Evolutionary conservation across 2,888 invertebrate species (phyloP).

Genomic region (Ophion obscuratus): DNA sequence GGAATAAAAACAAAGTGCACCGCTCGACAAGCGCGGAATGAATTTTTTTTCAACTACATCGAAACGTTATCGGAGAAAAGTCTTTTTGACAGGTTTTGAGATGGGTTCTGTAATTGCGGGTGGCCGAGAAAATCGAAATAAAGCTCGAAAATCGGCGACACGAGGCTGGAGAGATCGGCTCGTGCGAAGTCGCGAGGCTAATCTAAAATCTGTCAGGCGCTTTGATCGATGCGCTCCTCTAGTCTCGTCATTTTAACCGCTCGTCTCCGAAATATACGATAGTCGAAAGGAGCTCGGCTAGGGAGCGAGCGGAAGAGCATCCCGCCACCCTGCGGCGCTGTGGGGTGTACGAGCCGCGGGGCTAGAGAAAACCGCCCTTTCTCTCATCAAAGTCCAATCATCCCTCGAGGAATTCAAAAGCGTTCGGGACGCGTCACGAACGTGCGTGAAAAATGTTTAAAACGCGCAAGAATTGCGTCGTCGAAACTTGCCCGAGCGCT

Average conservation of each 20-base stretch:
- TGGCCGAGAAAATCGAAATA: slow-evolving; percentile 45
- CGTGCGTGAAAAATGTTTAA: slow-evolving; percentile 68
- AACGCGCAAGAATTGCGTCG: slow-evolving; percentile 35
- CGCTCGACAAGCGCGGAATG: not conserved
- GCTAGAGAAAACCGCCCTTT: slow-evolving; percentile 61
- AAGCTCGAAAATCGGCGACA: slow-evolving; percentile 52
- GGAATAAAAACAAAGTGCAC: slow-evolving; percentile 29
- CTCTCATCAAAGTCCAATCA: slow-evolving; percentile 81
- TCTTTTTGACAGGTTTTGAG: not conserved
- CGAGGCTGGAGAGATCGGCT: slow-evolving; percentile 54
- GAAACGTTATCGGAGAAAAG: not conserved
- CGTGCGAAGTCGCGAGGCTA: slow-evolving; percentile 72
- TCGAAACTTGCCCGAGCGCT: slow-evolving; percentile 8
- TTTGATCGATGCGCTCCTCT: slow-evolving; percentile 82
- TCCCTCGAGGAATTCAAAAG: slow-evolving; percentile 82
- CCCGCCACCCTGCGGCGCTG: slow-evolving; percentile 47
- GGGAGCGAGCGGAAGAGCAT: slow-evolving; percentile 31
- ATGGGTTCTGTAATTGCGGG: slow-evolving; percentile 18
- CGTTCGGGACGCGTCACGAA: slow-evolving; percentile 45
- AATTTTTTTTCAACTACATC: not conserved
- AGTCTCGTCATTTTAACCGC: slow-evolving; percentile 80
- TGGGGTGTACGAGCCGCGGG: slow-evolving; percentile 38
- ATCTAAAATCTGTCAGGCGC: slow-evolving; percentile 83
- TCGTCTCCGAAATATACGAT: slow-evolving; percentile 74
- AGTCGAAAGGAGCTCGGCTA: slow-evolving; percentile 25